Evolutionary conservation across 2,113 vertebrate species (phyloP).

Genomic region (Ivindomyrus marchei): DNA sequence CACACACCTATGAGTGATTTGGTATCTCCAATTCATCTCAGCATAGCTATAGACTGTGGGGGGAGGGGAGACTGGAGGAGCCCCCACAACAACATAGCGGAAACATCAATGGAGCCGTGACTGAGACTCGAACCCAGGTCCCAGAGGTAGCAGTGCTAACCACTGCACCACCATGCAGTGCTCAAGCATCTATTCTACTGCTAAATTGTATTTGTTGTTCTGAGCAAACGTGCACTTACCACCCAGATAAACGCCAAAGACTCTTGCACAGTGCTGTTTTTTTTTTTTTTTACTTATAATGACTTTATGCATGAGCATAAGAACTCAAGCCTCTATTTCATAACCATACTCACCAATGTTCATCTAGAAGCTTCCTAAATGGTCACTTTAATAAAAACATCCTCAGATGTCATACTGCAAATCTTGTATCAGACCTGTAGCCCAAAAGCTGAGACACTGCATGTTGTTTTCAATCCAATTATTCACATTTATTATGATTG

Average conservation of each 20-base stretch:
- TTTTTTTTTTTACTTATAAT: neutral
- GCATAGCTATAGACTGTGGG: neutral
- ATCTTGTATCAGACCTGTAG: neutral
- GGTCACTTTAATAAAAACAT: neutral
- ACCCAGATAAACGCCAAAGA: neutral
- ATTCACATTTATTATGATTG: neutral
- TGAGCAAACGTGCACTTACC: neutral
- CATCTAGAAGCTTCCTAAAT: neutral
- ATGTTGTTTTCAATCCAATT: neutral
- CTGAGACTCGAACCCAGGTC: neutral
- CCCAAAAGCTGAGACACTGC: neutral
- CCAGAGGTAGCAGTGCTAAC: neutral
- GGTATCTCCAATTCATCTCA: neutral
- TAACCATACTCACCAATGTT: neutral
- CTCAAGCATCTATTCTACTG: neutral
- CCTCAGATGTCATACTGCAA: neutral
- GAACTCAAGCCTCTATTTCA: neutral
- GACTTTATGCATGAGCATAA: neutral
- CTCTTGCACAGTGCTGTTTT: neutral
- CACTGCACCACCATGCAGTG: neutral
- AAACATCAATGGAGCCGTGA: neutral
- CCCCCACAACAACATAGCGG: neutral
- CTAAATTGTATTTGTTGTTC: neutral
- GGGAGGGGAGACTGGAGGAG: neutral
- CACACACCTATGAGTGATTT: neutral